These are phyloP conservation scores for Protosalanx chinensis DNA, from an alignment of 2,797 vertebrate species.

Conservation along the genomic window DNA sequence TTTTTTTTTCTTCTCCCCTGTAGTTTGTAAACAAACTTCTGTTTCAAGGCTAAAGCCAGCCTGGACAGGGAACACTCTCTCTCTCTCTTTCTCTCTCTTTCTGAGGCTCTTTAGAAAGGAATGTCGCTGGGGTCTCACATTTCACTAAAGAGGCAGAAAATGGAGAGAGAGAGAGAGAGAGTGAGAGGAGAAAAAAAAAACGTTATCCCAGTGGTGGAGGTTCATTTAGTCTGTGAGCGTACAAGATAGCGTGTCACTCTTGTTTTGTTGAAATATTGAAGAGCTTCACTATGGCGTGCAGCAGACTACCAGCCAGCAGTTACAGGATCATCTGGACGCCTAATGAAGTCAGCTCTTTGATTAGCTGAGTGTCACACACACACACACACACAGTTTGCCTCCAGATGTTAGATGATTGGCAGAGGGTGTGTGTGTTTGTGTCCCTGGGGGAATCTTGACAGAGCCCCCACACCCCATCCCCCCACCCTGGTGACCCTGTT, in stretches of 20 bases:
- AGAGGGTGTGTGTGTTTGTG: constrained; percentile 24
- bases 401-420: constrained; percentile 32
- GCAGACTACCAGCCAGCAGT: constrained; percentile 22
- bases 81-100: constrained; percentile 12
- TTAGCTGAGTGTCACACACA: constrained; percentile 21
- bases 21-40: constrained; percentile 21
- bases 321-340: constrained; percentile 34
- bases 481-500: neutral
- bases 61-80: constrained; percentile 12
- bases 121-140: constrained; percentile 57
- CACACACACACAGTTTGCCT: constrained; percentile 12
- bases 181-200: constrained; percentile 11
- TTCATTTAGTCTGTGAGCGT: constrained; percentile 25
- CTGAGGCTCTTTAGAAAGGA: constrained; percentile 55
- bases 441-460: neutral
- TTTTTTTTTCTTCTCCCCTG: constrained; percentile 5
- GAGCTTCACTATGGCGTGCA: neutral
- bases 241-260: constrained; percentile 17
- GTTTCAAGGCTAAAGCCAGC: constrained; percentile 7
- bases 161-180: constrained; percentile 31
- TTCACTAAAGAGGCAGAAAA: constrained; percentile 59
- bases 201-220: constrained; percentile 9
- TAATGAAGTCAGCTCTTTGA: constrained; percentile 45
- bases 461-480: neutral
- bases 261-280: constrained; percentile 35